Base-by-base conservation (phyloP, 2,113 vertebrate genomes). In the Hemibagrus wyckioides region DNA sequence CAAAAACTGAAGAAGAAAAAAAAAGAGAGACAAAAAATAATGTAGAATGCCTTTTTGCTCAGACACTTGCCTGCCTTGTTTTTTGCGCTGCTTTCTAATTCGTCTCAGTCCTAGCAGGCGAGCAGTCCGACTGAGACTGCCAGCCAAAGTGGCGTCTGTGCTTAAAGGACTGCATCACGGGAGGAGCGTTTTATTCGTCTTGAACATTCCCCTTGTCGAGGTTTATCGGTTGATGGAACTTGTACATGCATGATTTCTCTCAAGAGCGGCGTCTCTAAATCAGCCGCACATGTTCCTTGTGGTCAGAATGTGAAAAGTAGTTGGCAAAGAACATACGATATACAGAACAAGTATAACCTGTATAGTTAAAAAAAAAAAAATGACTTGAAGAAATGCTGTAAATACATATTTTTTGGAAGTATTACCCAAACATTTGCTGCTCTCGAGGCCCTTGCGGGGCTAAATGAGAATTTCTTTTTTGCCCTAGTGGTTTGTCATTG, bases 371-470 rank as follows among this genome's bases (percentile, higher is more conserved):
- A 94, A 91, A 91, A 89, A 92, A 87, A 94, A 93, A 94, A 86
- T 48, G 48, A 79, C 80, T 83, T 63, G 52, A 94, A 90, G 90
- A 93, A 94, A 94, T 93, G 92, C 93, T 94, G 94, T 95, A 95
- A 95, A 95, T 95, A 95, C 94, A 91, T 94, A 94, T 94, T 95
- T 95, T 95, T 95, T 95, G 92, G 89, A 95, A 94, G 92, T 93
- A 93, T 94, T 92, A 90, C 92, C 91, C 89, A 89, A 92, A 90
- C 90, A 88, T 92, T 93, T 93, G 93, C 92, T 95, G 94, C 93
- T 94, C 91, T 90, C 71, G 69, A n/a, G 91, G 91, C 92, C 90
- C 79, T 80, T 89, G 10, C 11, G 69, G 92, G 89, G 92, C 82
- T 86, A 50, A 88, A 90, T 77, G 90, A 88, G 10, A 61, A 73